These are phyloP conservation scores for Scaptomyza graminum DNA, from an alignment of 1,140 invertebrate species.

Conservation along the genomic window DNA sequence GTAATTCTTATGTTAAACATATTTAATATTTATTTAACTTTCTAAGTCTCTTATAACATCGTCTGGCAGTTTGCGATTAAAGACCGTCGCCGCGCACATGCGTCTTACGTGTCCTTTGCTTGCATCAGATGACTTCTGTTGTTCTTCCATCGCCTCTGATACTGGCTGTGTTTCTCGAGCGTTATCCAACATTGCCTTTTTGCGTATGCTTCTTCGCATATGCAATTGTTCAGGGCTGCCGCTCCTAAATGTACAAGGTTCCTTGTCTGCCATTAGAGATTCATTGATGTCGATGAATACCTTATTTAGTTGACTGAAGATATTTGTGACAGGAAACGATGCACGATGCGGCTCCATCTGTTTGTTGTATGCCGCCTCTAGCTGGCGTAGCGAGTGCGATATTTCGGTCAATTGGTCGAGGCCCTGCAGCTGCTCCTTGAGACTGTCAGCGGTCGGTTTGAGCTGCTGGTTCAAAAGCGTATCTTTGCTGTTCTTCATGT, in stretches of 20 bases:
- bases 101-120: slow-evolving; percentile 39
- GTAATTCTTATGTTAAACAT: no score
- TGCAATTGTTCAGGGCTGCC: slow-evolving; percentile 33
- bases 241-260: slow-evolving; percentile 8
- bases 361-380: slow-evolving; percentile 68
- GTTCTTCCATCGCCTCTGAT: not conserved
- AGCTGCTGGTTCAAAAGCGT: slow-evolving; percentile 23
- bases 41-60: slow-evolving; percentile 32
- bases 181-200: slow-evolving; percentile 57
- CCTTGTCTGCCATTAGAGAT: slow-evolving; percentile 28
- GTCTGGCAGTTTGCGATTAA: slow-evolving; percentile 42
- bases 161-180: not conserved
- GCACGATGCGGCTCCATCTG: slow-evolving; percentile 47
- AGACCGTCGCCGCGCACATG: slow-evolving; percentile 60
- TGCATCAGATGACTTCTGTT: not conserved
- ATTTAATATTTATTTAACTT: no score
- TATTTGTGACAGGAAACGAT: slow-evolving; percentile 43
- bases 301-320: slow-evolving; percentile 57
- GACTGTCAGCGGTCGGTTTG: slow-evolving; percentile 18
- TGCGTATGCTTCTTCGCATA: slow-evolving; percentile 39
- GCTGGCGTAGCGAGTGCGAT: slow-evolving; percentile 37
- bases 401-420: slow-evolving; percentile 19
- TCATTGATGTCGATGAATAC: slow-evolving; percentile 51
- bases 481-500: not conserved
- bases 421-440: slow-evolving; percentile 39